A percentile compares a stretch with the other conserved stretches of the same genome.
Conservation (phyloP, 2,797 vertebrate genomes). For the Poeciliopsis turneri region DNA sequence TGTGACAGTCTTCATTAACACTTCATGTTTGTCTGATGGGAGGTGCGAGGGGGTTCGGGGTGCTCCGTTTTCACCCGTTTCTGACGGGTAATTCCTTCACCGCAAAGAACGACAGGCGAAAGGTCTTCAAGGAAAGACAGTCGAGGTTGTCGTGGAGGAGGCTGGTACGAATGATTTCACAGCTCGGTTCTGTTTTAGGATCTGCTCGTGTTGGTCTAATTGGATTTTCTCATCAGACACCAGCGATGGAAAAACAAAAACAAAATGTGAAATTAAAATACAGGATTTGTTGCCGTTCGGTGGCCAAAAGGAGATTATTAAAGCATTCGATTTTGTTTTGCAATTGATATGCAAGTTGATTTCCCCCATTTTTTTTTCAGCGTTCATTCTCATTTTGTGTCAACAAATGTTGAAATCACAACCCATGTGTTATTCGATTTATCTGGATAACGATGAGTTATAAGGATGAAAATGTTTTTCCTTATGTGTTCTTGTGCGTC, state of each 20-base stretch:
- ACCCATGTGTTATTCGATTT: not conserved
- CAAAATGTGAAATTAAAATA: not conserved
- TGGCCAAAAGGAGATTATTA: not conserved
- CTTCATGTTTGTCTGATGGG: not conserved
- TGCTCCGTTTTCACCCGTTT: not conserved
- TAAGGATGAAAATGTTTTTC: not conserved
- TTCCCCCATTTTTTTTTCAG: not conserved
- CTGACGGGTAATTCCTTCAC: not conserved
- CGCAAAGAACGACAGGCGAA: not conserved
- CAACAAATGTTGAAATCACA: not conserved
- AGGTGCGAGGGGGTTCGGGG: not conserved
- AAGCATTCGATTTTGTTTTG: not conserved
- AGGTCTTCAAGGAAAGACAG: not conserved
- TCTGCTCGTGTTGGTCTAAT: not conserved
- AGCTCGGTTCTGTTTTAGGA: not conserved
- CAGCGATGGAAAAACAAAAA: not conserved
- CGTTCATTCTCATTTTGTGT: not conserved
- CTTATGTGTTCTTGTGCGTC: too few relatives aligned
- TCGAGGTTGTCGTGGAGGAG: not conserved
- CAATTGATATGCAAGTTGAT: not conserved
- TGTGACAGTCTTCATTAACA: conserved; percentile 22
- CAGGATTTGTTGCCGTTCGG: not conserved
- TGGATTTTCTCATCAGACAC: not conserved
- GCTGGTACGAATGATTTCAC: not conserved
- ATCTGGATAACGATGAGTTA: not conserved